Evolutionary conservation across 2,888 invertebrate genomes (phyloP).

Genomic region (Auanema sp.): DNA sequence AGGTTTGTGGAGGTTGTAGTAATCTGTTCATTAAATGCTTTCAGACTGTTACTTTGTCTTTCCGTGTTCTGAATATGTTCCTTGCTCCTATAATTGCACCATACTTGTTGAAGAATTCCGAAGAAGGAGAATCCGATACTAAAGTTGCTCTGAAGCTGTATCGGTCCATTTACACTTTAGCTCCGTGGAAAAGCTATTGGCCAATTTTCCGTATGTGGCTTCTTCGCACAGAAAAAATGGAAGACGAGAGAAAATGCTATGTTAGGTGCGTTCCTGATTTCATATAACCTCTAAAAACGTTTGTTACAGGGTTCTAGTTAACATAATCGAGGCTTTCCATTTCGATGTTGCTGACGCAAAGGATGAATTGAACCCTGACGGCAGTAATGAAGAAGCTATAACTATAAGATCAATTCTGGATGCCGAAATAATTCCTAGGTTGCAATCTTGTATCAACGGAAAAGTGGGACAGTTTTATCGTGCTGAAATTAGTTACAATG

Average conservation of each 20-base stretch:
- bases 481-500: too few species aligned
- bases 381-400: slow-evolving; percentile 8
- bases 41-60: slow-evolving; percentile 24
- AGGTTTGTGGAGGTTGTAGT: slow-evolving; percentile 27
- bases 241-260: slow-evolving; percentile 76
- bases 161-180: slow-evolving; percentile 10
- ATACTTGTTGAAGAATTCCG: slow-evolving; percentile 77
- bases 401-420: slow-evolving; percentile 28
- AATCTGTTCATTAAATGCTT: neutral
- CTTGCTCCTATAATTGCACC: slow-evolving; percentile 81
- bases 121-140: slow-evolving; percentile 74
- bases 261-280: slow-evolving; percentile 36
- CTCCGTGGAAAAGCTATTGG: slow-evolving; percentile 69
- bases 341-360: slow-evolving; percentile 71
- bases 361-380: slow-evolving; percentile 20
- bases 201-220: slow-evolving; percentile 80
- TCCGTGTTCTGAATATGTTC: slow-evolving; percentile 78
- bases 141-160: neutral
- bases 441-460: slow-evolving; percentile 21
- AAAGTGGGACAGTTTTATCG: slow-evolving; percentile 14
- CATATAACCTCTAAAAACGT: too few species aligned
- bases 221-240: slow-evolving; percentile 72
- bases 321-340: slow-evolving; percentile 86
- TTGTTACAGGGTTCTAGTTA: slow-evolving; percentile 66
- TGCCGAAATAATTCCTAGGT: slow-evolving; percentile 26